Percentiles rank a stretch among this genome's conserved stretches.
These are phyloP conservation scores for Paedocypris micromegethes DNA, from an alignment of 2,797 vertebrate species.

Conservation along the genomic window DNA sequence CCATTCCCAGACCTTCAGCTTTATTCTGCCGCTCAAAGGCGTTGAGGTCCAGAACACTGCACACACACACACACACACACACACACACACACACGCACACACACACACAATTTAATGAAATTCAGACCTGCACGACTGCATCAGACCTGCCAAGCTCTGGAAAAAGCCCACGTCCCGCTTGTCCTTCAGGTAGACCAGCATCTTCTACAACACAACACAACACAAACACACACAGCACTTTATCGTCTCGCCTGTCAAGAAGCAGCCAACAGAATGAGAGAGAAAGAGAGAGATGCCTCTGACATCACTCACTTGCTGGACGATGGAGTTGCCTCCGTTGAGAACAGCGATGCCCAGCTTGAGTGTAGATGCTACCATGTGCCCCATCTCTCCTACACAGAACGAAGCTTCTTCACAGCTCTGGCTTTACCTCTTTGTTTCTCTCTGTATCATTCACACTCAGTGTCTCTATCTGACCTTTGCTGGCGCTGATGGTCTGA, in stretches of 20 bases:
- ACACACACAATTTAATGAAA: background rate
- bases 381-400: slow-evolving; percentile 85
- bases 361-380: slow-evolving; percentile 91
- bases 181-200: slow-evolving; percentile 93
- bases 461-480: slow-evolving; percentile 68
- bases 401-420: background rate
- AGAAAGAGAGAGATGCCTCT: background rate
- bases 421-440: too few species aligned
- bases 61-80: slow-evolving; percentile 24
- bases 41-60: slow-evolving; percentile 90
- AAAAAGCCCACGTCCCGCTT: slow-evolving; percentile 96
- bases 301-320: slow-evolving; percentile 78
- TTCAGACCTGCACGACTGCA: slow-evolving; percentile 91
- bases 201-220: slow-evolving; percentile 77
- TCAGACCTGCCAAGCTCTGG: slow-evolving; percentile 90
- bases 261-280: too few species aligned
- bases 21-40: slow-evolving; percentile 96
- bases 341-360: slow-evolving; percentile 92
- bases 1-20: slow-evolving; percentile 95
- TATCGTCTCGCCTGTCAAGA: background rate
- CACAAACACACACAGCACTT: slow-evolving; percentile 11
- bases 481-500: slow-evolving; percentile 92
- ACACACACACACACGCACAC: background rate
- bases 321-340: slow-evolving; percentile 93
- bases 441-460: background rate